Conservation (phyloP, 2,113 vertebrate genomes). For the Colossoma macropomum region DNA sequence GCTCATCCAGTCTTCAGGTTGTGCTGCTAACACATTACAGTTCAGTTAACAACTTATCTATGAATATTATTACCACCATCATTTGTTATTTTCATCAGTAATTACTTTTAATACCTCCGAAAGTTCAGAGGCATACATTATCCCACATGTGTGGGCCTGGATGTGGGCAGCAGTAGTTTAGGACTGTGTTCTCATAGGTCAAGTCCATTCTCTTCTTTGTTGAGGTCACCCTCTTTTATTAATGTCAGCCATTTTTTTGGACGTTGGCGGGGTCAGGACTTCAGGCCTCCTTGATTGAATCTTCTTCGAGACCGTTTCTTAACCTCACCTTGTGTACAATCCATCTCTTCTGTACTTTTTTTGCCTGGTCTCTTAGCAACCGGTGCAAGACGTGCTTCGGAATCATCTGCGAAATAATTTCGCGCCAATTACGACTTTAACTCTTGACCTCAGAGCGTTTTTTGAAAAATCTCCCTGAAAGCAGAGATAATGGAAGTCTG, state of each 20-base stretch:
- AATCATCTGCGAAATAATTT: slow-evolving; percentile 15
- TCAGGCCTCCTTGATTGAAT: slow-evolving; percentile 13
- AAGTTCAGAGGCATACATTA: background rate
- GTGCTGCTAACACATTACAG: background rate
- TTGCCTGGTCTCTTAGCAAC: slow-evolving; percentile 13
- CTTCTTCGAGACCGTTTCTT: background rate
- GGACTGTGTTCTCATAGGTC: background rate
- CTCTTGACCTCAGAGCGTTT: slow-evolving; percentile 23
- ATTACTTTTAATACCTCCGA: background rate
- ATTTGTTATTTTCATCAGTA: background rate
- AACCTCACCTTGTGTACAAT: background rate
- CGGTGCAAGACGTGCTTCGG: background rate
- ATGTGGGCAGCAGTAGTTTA: background rate
- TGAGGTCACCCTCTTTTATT: background rate
- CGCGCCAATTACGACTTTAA: slow-evolving; percentile 22
- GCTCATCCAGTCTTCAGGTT: background rate
- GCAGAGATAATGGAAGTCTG: background rate
- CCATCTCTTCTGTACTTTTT: background rate
- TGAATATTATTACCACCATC: background rate
- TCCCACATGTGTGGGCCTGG: background rate
- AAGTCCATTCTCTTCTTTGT: background rate
- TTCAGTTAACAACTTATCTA: background rate
- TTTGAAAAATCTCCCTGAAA: slow-evolving; percentile 6
- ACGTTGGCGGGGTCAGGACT: background rate
- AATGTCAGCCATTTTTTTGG: background rate